phyloP scores from a whole-genome alignment of 2,888 invertebrate species.

The Parasteatoda lunata region DNA sequence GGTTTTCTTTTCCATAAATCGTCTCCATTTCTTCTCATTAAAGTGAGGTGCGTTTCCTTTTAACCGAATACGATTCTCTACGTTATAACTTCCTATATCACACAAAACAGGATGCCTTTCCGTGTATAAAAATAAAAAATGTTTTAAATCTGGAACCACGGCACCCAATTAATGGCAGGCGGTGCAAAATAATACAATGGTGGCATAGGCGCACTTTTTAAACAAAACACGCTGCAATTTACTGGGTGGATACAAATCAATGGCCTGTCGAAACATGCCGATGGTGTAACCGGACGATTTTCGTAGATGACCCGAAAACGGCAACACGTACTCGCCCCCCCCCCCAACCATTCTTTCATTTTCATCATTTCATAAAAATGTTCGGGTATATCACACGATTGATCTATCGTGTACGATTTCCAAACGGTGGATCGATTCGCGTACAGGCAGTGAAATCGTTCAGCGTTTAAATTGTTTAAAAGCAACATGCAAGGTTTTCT shows the following conservation, averaged over 20 bases:
- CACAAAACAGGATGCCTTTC: constrained; percentile 8
- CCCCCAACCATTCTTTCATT: neutral
- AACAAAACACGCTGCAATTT: neutral
- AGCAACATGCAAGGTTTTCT: neutral
- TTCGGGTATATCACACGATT: constrained; percentile 35
- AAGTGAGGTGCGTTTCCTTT: neutral
- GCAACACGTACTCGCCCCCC: constrained; percentile 10
- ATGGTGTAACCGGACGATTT: constrained; percentile 18
- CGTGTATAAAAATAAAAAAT: constrained; percentile 16
- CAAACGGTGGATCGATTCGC: neutral
- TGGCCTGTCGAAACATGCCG: constrained; percentile 8
- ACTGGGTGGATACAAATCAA: constrained; percentile 5
- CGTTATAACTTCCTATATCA: constrained; percentile 7
- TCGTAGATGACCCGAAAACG: constrained; percentile 18
- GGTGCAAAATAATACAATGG: constrained; percentile 11
- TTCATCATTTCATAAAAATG: constrained; percentile 26
- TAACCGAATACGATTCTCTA: neutral
- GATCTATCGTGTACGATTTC: neutral
- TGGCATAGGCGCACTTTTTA: neutral
- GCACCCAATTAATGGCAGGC: constrained; percentile 6
- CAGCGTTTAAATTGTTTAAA: constrained; percentile 16
- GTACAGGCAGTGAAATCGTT: constrained; percentile 15
- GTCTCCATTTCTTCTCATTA: constrained; percentile 26
- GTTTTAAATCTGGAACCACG: neutral
- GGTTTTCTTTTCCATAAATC: constrained; percentile 12